Evolutionary conservation across 2,797 vertebrate genomes (phyloP).

Genomic region (Petrocephalus schoutedeni): DNA sequence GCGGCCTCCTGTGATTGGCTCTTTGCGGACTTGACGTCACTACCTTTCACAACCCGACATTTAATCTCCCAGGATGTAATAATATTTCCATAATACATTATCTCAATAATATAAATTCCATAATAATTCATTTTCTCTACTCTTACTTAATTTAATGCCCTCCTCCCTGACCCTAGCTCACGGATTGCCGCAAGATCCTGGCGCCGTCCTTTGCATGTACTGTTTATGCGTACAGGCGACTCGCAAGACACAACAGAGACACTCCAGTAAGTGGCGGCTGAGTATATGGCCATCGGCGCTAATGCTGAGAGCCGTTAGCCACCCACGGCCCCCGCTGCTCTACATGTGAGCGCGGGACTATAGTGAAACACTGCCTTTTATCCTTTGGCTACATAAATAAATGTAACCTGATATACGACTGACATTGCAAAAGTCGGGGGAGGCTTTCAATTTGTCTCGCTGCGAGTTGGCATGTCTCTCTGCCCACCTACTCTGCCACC

Average conservation of each 20-base stretch:
- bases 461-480: background rate
- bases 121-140: background rate
- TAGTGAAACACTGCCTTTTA: background rate
- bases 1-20: background rate
- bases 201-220: background rate
- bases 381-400: background rate
- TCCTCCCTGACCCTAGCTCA: background rate
- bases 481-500: constrained; percentile 6
- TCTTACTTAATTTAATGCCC: constrained; percentile 23
- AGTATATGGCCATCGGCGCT: background rate
- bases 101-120: background rate
- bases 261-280: background rate
- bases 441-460: background rate
- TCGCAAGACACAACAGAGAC: background rate
- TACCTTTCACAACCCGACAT: background rate
- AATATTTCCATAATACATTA: background rate
- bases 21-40: background rate
- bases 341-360: background rate
- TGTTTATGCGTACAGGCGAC: background rate
- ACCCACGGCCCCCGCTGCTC: background rate
- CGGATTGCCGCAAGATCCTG: background rate
- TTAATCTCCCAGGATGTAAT: background rate
- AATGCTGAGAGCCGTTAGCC: background rate
- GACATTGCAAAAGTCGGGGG: background rate
- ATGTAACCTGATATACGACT: constrained; percentile 5